Evolutionary conservation across 2,797 vertebrate genomes (phyloP).

Genomic region (Myotis planiceps): DNA sequence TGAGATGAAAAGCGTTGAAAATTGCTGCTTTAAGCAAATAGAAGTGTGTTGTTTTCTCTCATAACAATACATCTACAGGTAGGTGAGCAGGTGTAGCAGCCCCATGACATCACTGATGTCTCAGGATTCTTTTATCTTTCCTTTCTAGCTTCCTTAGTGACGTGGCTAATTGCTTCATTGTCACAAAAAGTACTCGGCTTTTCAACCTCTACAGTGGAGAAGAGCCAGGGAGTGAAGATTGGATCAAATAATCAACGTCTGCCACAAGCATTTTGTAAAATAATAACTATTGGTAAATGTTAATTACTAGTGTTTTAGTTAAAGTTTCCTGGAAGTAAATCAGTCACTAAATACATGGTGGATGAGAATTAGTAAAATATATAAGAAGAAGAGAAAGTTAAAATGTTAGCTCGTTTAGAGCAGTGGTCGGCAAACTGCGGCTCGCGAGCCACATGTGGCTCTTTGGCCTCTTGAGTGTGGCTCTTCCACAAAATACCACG

Average conservation of each 20-base stretch:
- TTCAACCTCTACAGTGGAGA: not conserved
- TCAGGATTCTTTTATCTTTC: not conserved
- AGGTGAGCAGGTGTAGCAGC: not conserved
- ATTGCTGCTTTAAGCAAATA: not conserved
- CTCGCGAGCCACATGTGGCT: no score
- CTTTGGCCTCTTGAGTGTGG: no score
- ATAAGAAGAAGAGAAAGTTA: not conserved
- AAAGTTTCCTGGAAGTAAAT: constrained; percentile 8
- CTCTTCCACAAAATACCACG: no score
- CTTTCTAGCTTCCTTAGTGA: not conserved
- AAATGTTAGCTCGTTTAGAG: not conserved
- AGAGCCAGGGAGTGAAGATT: not conserved
- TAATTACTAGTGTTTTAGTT: not conserved
- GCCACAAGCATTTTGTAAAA: not conserved
- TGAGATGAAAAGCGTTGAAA: not conserved
- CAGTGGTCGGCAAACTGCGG: no score
- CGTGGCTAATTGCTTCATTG: not conserved
- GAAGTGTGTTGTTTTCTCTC: not conserved
- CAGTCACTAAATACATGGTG: not conserved
- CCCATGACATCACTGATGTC: not conserved
- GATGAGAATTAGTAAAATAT: not conserved
- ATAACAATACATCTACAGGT: not conserved
- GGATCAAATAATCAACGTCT: not conserved
- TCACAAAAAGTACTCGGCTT: not conserved
- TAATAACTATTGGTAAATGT: not conserved